Percentiles rank a stretch among this genome's conserved stretches.
Conservation (phyloP, 2,888 invertebrate genomes). For the Achlya flavicornis region DNA sequence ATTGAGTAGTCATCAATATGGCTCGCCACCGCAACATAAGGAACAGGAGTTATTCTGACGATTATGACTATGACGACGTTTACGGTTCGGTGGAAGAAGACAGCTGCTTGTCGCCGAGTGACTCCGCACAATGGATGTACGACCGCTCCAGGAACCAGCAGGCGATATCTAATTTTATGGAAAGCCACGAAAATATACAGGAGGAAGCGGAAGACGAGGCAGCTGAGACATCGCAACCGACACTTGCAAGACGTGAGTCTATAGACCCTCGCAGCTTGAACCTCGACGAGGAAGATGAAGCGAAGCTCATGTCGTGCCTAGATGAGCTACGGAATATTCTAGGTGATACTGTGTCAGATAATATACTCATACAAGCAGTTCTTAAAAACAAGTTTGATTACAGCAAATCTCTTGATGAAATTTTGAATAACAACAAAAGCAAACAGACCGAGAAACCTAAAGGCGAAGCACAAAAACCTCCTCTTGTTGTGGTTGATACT, state of each 20-base stretch:
- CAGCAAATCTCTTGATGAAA: slow-evolving; percentile 88
- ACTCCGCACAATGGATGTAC: slow-evolving; percentile 92
- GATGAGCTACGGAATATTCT: slow-evolving; percentile 92
- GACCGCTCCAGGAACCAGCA: slow-evolving; percentile 90
- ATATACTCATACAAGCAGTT: slow-evolving; percentile 88
- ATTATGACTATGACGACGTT: slow-evolving; percentile 95
- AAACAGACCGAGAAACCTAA: slow-evolving; percentile 44
- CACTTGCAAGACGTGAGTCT: slow-evolving; percentile 70
- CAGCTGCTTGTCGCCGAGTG: slow-evolving; percentile 94
- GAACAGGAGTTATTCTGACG: slow-evolving; percentile 93
- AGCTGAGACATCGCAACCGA: slow-evolving; percentile 44
- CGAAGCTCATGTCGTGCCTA: slow-evolving; percentile 91
- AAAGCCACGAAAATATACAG: slow-evolving; percentile 89
- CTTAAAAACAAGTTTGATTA: slow-evolving; percentile 89
- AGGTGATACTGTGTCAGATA: slow-evolving; percentile 90
- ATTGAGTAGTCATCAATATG: slow-evolving; percentile 78
- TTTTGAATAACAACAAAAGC: slow-evolving; percentile 80
- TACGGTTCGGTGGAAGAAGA: slow-evolving; percentile 98
- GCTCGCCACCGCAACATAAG: slow-evolving; percentile 94
- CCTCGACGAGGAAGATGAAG: slow-evolving; percentile 87
- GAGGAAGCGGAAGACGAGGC: slow-evolving; percentile 84
- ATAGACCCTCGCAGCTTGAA: slow-evolving; percentile 75
- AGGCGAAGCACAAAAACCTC: slow-evolving; percentile 44
- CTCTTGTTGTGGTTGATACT: slow-evolving; percentile 51
- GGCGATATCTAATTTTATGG: slow-evolving; percentile 90